These are phyloP conservation scores for Limosa lapponica DNA, from an alignment of 2,797 vertebrate species.

Conservation along the genomic window DNA sequence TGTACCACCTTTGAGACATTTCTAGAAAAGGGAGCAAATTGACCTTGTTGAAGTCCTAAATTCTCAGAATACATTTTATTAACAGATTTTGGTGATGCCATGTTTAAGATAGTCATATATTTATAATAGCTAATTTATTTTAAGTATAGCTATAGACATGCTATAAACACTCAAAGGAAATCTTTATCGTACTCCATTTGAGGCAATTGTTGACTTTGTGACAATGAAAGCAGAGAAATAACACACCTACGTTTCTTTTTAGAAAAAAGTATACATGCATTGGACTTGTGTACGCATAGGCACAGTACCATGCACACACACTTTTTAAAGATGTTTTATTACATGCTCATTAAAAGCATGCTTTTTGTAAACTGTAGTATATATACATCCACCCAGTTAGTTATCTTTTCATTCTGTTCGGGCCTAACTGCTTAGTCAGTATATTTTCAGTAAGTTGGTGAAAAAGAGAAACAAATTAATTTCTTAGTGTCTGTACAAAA, in stretches of 20 bases:
- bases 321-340: not conserved
- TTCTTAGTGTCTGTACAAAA: not conserved
- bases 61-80: not conserved
- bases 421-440: not conserved
- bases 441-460: not conserved
- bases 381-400: not conserved
- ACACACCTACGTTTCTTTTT: not conserved
- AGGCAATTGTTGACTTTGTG: not conserved
- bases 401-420: not conserved
- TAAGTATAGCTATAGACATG: not conserved
- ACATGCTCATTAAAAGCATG: not conserved
- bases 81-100: not conserved
- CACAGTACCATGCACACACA: rapidly evolving
- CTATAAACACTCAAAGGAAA: not conserved
- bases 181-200: not conserved
- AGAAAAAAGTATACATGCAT: not conserved
- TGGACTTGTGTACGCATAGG: not conserved
- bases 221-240: not conserved
- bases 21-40: not conserved
- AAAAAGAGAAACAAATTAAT: not conserved
- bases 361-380: not conserved
- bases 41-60: not conserved
- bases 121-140: not conserved
- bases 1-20: not conserved
- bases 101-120: not conserved